phyloP scores from a whole-genome alignment of 2,113 vertebrate genomes.

The Aix galericulata region DNA sequence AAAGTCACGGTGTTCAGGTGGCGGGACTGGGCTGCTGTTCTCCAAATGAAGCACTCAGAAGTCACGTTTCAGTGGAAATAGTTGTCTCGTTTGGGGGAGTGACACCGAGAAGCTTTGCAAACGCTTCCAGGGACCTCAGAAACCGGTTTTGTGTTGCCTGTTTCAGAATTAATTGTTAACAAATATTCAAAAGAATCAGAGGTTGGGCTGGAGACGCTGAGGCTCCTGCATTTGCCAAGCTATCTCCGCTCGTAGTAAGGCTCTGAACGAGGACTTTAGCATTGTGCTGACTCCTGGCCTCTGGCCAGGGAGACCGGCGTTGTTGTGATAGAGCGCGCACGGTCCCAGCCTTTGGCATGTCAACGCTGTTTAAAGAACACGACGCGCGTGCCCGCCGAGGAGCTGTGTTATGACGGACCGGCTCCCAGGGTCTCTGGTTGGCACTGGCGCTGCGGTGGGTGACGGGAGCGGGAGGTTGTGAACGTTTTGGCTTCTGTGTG shows the following conservation, averaged over 20 bases:
- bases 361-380: slow-evolving; percentile 65
- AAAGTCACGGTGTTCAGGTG: neutral
- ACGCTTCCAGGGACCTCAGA: neutral
- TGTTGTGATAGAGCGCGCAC: slow-evolving; percentile 71
- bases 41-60: neutral
- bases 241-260: neutral
- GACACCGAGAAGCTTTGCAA: neutral
- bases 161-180: neutral
- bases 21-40: neutral
- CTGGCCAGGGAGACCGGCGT: slow-evolving; percentile 39
- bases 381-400: neutral
- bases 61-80: neutral
- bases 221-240: neutral
- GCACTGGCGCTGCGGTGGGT: neutral
- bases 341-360: slow-evolving; percentile 61
- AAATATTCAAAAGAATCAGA: neutral
- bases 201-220: neutral
- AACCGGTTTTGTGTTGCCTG: neutral
- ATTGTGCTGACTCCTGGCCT: slow-evolving; percentile 28
- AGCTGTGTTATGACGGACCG: slow-evolving; percentile 22
- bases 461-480: neutral
- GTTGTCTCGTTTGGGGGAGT: neutral
- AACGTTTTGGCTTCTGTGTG: slow-evolving; percentile 44
- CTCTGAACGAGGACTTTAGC: slow-evolving; percentile 16
- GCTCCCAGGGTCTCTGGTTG: slow-evolving; percentile 48